Conservation (phyloP, 2,888 invertebrate species). For the Tipula helvola region DNA sequence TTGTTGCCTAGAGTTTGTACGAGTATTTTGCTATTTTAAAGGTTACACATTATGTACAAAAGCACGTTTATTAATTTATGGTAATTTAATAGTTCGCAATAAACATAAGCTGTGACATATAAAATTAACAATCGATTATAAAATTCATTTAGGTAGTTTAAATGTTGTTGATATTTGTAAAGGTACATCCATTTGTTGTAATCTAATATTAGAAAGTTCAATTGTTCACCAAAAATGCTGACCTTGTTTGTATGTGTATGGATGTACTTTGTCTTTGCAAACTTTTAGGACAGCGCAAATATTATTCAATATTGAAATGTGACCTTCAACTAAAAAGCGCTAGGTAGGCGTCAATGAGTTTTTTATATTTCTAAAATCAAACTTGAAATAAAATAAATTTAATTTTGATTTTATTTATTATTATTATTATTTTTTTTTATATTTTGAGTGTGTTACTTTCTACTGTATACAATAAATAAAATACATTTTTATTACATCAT, state of each 20-base stretch:
- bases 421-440: background rate
- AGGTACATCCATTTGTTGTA: too few relatives aligned
- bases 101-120: too few relatives aligned
- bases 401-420: background rate
- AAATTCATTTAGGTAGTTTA: too few relatives aligned
- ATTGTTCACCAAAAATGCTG: background rate
- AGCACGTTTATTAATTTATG: too few relatives aligned
- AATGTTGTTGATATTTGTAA: background rate
- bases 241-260: background rate
- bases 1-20: too few relatives aligned
- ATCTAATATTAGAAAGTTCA: background rate
- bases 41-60: too few relatives aligned
- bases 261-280: background rate
- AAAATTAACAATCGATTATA: too few relatives aligned
- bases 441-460: background rate
- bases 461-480: background rate
- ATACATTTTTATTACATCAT: background rate
- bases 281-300: background rate
- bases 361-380: background rate
- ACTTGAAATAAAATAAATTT: background rate
- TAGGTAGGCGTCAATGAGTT: background rate
- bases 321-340: background rate
- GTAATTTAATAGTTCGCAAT: too few relatives aligned
- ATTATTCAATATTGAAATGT: background rate
- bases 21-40: too few relatives aligned